Conservation (phyloP, 2,113 vertebrate genomes). For the Scatophagus argus region DNA sequence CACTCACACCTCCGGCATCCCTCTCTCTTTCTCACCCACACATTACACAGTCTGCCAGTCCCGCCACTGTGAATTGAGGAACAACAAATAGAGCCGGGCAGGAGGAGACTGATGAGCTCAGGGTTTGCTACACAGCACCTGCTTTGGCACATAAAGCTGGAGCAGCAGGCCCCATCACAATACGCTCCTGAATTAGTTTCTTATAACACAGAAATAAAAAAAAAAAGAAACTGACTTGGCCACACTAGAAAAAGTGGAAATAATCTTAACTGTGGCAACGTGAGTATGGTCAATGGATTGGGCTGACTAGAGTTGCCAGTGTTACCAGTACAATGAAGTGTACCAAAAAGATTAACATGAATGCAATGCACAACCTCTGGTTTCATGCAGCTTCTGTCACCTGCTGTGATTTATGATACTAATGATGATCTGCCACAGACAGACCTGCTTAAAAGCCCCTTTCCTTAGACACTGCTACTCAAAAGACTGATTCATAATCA, state of each 20-base stretch:
- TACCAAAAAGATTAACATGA: conserved; percentile 10
- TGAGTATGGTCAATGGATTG: neutral
- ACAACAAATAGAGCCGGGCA: conserved; percentile 72
- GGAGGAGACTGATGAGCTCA: conserved; percentile 69
- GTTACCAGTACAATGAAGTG: neutral
- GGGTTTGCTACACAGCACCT: conserved; percentile 67
- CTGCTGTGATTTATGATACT: conserved; percentile 1
- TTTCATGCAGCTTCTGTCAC: conserved; percentile 7
- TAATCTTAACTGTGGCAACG: neutral
- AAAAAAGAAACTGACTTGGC: neutral
- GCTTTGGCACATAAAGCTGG: conserved; percentile 45
- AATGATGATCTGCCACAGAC: neutral
- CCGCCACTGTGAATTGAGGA: conserved; percentile 82
- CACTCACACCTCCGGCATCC: conserved; percentile 49
- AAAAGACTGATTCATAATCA: neutral
- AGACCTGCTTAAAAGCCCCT: neutral
- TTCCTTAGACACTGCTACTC: neutral
- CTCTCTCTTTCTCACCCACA: conserved; percentile 77
- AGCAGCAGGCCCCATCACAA: conserved; percentile 47
- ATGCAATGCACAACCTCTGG: neutral
- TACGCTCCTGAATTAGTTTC: conserved; percentile 29
- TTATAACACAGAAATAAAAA: conserved; percentile 20
- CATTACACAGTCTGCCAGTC: conserved; percentile 88
- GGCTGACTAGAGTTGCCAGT: conserved; percentile 22
- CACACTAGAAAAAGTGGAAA: neutral